Evolutionary conservation across 2,888 invertebrate species (phyloP).

Genomic region (Drosophila ezoana): DNA sequence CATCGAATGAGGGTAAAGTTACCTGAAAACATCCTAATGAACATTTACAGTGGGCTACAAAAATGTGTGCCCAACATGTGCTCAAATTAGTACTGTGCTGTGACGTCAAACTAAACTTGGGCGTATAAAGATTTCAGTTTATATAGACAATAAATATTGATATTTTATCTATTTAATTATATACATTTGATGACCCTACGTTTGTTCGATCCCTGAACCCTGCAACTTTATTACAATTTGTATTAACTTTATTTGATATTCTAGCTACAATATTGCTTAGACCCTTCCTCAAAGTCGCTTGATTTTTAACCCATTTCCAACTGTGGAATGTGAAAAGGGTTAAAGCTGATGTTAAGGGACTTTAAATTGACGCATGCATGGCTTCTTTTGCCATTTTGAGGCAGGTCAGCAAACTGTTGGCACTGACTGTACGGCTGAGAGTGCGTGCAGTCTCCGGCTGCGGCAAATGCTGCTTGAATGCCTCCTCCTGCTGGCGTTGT

Average conservation of each 20-base stretch:
- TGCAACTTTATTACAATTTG: no score
- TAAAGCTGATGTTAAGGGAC: not conserved
- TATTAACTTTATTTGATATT: no score
- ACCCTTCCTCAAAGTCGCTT: no score
- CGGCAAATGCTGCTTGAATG: conserved; percentile 1
- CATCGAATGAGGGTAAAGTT: conserved; percentile 19
- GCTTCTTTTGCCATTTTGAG: conserved; percentile 6
- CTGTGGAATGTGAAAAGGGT: not conserved
- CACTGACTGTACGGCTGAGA: conserved; percentile 4
- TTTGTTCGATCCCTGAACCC: no score
- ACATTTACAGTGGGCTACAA: conserved; percentile 6
- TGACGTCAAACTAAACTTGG: no score
- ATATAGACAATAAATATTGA: no score
- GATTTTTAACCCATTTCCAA: not conserved
- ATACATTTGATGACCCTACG: no score
- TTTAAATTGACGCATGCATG: not conserved
- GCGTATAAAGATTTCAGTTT: no score
- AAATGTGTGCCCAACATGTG: not conserved
- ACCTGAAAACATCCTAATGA: conserved; percentile 8
- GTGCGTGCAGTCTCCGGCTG: conserved; percentile 4
- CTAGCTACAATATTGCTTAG: no score
- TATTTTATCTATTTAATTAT: no score
- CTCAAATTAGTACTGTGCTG: no score
- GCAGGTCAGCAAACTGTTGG: conserved; percentile 22
- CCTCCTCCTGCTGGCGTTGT: conserved; percentile 2